Percentiles rank a stretch among this genome's conserved stretches.
These are phyloP conservation scores for Philopotamus ludificatus DNA, from an alignment of 1,140 invertebrate genomes.

Conservation along the genomic window DNA sequence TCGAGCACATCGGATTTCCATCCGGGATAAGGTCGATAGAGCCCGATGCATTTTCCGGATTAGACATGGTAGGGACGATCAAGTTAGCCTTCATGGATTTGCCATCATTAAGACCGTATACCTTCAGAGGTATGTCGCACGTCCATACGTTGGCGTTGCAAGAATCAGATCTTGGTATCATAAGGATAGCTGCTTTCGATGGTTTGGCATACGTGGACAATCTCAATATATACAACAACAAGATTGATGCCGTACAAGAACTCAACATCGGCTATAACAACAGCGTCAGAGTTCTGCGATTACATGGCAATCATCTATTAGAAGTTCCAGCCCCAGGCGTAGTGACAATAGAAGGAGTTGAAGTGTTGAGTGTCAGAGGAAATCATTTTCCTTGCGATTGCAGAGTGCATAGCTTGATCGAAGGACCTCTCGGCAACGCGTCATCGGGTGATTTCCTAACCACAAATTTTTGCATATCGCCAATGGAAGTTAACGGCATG, in stretches of 20 bases:
- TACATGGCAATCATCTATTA: conserved; percentile 79
- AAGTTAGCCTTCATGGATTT: conserved; percentile 82
- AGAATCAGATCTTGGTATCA: conserved; percentile 75
- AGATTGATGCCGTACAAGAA: conserved; percentile 76
- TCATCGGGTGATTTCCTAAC: conserved; percentile 64
- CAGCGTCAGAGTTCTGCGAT: conserved; percentile 65
- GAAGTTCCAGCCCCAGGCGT: conserved; percentile 67
- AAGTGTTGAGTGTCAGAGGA: conserved; percentile 64
- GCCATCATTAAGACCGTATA: conserved; percentile 64
- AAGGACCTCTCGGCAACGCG: conserved; percentile 69
- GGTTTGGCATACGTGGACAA: conserved; percentile 67
- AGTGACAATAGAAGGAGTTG: conserved; percentile 66
- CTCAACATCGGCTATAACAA: conserved; percentile 67
- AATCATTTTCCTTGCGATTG: conserved; percentile 86
- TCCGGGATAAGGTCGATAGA: conserved; percentile 73
- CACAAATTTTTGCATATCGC: conserved; percentile 82
- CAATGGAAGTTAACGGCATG: conserved; percentile 74
- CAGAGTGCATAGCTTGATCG: conserved; percentile 70
- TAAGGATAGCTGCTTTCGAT: conserved; percentile 70
- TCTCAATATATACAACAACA: conserved; percentile 77
- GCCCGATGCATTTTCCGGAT: conserved; percentile 74
- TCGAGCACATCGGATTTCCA: conserved; percentile 72
- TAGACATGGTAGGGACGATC: conserved; percentile 73
- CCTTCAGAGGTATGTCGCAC: conserved; percentile 73
- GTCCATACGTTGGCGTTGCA: conserved; percentile 72